Percentiles rank a stretch among this genome's conserved stretches.
phyloP scores from a whole-genome alignment of 2,797 vertebrate species.

The Bufotes viridis region DNA sequence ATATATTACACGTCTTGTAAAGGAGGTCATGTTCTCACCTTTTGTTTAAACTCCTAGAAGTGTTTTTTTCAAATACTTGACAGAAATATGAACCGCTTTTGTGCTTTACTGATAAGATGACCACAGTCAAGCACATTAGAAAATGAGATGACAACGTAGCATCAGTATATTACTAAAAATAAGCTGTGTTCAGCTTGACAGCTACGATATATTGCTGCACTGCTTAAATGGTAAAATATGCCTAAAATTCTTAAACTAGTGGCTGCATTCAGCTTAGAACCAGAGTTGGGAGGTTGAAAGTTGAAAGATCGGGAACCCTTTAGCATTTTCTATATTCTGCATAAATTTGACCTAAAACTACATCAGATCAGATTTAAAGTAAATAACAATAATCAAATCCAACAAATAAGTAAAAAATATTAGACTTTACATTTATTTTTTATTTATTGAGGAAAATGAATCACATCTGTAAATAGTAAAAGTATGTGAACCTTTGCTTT shows the following conservation, averaged over 20 bases:
- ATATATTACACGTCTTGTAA: slow-evolving; percentile 12
- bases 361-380: too few relatives aligned
- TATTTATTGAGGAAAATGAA: too few relatives aligned
- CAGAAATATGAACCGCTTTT: slow-evolving; percentile 14
- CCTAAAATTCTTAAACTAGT: background rate
- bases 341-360: too few relatives aligned
- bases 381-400: too few relatives aligned
- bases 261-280: background rate
- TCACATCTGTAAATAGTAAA: too few relatives aligned
- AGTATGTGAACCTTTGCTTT: too few relatives aligned
- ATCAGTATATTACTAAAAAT: background rate
- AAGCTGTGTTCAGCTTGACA: too few relatives aligned
- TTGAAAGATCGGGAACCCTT: too few relatives aligned
- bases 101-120: background rate
- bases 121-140: background rate
- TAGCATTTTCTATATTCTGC: too few relatives aligned
- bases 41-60: slow-evolving; percentile 6
- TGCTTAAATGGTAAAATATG: background rate
- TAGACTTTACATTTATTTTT: too few relatives aligned
- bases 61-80: background rate
- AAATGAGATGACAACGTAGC: background rate
- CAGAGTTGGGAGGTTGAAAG: too few relatives aligned
- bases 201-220: background rate
- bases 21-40: background rate
- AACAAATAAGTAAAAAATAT: too few relatives aligned